Conservation (phyloP, 2,797 vertebrate species). For the Esox lucius region DNA sequence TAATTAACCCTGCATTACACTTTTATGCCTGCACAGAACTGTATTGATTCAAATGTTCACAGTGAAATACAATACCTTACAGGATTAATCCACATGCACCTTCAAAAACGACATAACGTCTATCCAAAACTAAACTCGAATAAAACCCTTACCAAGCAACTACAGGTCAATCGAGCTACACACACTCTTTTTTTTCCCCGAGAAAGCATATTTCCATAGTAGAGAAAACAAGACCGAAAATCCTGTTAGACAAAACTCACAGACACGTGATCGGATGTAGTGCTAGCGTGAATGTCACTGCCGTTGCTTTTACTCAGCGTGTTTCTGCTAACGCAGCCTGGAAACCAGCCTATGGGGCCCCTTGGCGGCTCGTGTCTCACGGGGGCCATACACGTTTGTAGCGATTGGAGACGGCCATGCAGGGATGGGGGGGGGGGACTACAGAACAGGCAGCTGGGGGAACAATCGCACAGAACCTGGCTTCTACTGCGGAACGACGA, state of each 20-base stretch:
- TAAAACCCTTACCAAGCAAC: background rate
- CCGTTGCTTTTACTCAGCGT: slow-evolving; percentile 27
- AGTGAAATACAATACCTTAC: background rate
- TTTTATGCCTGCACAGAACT: background rate
- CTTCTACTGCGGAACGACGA: slow-evolving; percentile 26
- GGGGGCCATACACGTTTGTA: slow-evolving; percentile 47
- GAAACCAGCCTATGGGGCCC: slow-evolving; percentile 33
- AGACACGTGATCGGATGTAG: background rate
- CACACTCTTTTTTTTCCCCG: background rate
- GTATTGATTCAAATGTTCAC: background rate
- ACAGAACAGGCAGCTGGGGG: slow-evolving; percentile 53
- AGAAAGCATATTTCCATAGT: background rate
- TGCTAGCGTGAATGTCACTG: slow-evolving; percentile 5
- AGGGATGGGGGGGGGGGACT: slow-evolving; percentile 45
- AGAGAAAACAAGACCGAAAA: background rate
- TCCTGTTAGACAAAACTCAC: background rate
- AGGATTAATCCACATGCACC: background rate
- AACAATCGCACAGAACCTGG: slow-evolving; percentile 33
- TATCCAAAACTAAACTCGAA: background rate
- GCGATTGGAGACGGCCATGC: slow-evolving; percentile 58
- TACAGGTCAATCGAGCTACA: background rate
- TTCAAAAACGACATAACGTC: background rate
- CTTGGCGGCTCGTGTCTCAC: slow-evolving; percentile 52
- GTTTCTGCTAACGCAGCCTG: slow-evolving; percentile 29
- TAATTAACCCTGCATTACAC: background rate